A percentile compares a stretch with the other conserved stretches of the same genome.
These are phyloP conservation scores for Sparus aurata DNA, from an alignment of 2,797 vertebrate genomes.

Conservation along the genomic window DNA sequence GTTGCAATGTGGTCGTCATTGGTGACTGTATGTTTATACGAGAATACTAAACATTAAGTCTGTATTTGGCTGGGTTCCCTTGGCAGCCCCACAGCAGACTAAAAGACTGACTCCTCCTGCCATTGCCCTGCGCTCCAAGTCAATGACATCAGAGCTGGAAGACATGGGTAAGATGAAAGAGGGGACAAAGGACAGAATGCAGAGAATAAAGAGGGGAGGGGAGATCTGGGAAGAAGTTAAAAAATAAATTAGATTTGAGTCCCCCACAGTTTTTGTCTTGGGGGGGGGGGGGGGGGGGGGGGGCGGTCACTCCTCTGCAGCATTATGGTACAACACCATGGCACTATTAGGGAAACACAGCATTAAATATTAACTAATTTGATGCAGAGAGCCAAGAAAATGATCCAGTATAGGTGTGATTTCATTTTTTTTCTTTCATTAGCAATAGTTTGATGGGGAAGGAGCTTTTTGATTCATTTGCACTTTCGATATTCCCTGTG, in stretches of 20 bases:
- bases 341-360: conserved; percentile 28
- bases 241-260: conserved; percentile 14
- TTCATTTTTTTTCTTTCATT: conserved; percentile 11
- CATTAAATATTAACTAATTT: conserved; percentile 58
- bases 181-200: conserved; percentile 32
- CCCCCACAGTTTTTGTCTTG: background rate
- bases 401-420: conserved; percentile 24
- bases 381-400: conserved; percentile 44
- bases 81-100: conserved; percentile 91
- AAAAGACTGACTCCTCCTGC: conserved; percentile 94
- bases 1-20: conserved; percentile 56
- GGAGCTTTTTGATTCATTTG: conserved; percentile 33
- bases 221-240: conserved; percentile 23
- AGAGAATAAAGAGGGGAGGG: conserved; percentile 9
- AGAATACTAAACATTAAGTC: conserved; percentile 74
- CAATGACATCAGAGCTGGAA: conserved; percentile 97
- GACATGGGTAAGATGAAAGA: conserved; percentile 91
- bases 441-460: conserved; percentile 27
- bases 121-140: conserved; percentile 95
- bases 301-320: conserved; percentile 30
- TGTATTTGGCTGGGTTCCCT: conserved; percentile 74
- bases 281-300: no score
- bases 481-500: conserved; percentile 23
- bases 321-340: conserved; percentile 16
- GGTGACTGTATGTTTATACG: conserved; percentile 68